Evolutionary conservation across 92 coral and sea anemone genomes (phyloP).

Genomic region (Phymanthus crucifer): DNA sequence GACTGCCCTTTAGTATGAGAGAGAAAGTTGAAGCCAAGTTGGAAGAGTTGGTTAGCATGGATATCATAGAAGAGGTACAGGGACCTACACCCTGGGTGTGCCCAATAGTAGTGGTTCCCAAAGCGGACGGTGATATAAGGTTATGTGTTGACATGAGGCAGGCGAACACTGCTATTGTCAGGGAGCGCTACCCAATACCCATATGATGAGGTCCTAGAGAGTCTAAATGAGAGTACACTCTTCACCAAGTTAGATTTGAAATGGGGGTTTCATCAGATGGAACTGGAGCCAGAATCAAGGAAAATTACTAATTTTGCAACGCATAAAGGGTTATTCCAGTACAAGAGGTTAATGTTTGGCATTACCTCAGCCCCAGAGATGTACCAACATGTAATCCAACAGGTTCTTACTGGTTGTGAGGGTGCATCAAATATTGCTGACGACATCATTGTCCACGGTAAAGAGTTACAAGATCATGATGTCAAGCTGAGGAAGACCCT

Average conservation of each 20-base stretch:
- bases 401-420: neutral
- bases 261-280: conserved; percentile 53
- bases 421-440: neutral
- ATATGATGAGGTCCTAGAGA: conserved; percentile 46
- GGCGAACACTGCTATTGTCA: conserved; percentile 32
- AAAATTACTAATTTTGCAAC: conserved; percentile 43
- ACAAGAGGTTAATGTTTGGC: neutral
- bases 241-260: conserved; percentile 48
- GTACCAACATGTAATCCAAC: neutral
- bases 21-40: conserved; percentile 18
- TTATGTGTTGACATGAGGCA: conserved; percentile 40
- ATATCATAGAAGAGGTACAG: conserved; percentile 23
- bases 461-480: neutral
- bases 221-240: conserved; percentile 37
- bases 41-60: conserved; percentile 3
- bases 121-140: conserved; percentile 30
- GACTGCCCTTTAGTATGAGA: conserved; percentile 7
- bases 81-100: conserved; percentile 43
- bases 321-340: neutral
- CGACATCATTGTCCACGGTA: neutral
- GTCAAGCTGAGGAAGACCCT: neutral
- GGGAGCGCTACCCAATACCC: conserved; percentile 35
- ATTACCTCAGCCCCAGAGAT: neutral
- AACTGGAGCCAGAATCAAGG: conserved; percentile 30
- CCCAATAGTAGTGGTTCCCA: conserved; percentile 47